Conservation (phyloP, 2,888 invertebrate genomes). For the Thecocarcelia acutangulata region DNA sequence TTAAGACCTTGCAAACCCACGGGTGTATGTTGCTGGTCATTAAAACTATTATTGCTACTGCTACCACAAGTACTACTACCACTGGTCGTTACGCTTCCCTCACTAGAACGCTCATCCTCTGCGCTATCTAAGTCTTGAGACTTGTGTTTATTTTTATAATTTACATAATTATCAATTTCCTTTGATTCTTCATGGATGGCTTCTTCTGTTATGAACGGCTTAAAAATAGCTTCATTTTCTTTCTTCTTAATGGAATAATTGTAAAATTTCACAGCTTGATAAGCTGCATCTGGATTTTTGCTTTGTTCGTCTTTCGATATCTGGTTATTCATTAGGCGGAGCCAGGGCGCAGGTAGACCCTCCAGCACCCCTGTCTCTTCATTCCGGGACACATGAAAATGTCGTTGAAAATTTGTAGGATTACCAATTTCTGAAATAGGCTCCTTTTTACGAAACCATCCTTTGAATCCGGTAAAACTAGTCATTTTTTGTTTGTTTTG, state of each 20-base stretch:
- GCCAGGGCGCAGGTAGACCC: constrained; percentile 93
- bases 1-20: constrained; percentile 74
- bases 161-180: constrained; percentile 89
- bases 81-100: constrained; percentile 72
- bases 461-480: constrained; percentile 78
- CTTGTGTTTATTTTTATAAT: constrained; percentile 87
- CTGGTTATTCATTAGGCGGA: constrained; percentile 89
- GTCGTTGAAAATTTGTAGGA: constrained; percentile 92
- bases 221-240: constrained; percentile 87
- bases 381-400: constrained; percentile 93
- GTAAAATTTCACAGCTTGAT: constrained; percentile 94
- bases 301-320: constrained; percentile 93
- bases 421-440: constrained; percentile 85
- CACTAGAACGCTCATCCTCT: constrained; percentile 82
- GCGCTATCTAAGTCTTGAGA: constrained; percentile 83
- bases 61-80: constrained; percentile 75
- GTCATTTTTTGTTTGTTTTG: constrained; percentile 72
- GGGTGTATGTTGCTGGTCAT: constrained; percentile 76
- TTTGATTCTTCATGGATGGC: constrained; percentile 91
- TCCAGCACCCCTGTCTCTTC: constrained; percentile 90
- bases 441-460: constrained; percentile 81
- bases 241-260: constrained; percentile 93
- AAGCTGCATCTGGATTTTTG: constrained; percentile 93
- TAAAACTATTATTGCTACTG: constrained; percentile 79
- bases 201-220: constrained; percentile 91